A percentile compares a stretch with the other conserved stretches of the same genome.
These are phyloP conservation scores for Drosophila ezoana DNA, from an alignment of 2,888 invertebrate genomes.

Conservation along the genomic window DNA sequence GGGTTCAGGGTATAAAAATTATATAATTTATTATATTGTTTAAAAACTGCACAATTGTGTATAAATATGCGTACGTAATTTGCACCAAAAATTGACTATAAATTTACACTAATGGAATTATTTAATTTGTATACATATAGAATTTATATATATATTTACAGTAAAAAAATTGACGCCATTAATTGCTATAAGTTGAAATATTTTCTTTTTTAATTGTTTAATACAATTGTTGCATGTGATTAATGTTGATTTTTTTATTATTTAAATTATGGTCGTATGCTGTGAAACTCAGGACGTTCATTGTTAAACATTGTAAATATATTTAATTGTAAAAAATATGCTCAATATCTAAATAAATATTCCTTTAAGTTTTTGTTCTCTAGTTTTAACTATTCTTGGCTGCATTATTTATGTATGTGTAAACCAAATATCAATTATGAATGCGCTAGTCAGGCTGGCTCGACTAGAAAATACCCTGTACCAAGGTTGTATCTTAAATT, in stretches of 20 bases:
- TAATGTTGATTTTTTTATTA: slow-evolving; percentile 17
- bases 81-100: slow-evolving; percentile 72
- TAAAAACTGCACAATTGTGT: slow-evolving; percentile 34
- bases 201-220: slow-evolving; percentile 26
- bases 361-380: slow-evolving; percentile 14
- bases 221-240: slow-evolving; percentile 25
- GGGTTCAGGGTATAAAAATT: no score
- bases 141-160: slow-evolving; percentile 61
- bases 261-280: slow-evolving; percentile 34
- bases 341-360: slow-evolving; percentile 58
- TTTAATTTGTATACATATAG: slow-evolving; percentile 55
- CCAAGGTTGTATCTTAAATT: background rate
- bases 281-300: slow-evolving; percentile 51
- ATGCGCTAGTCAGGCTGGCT: slow-evolving; percentile 4
- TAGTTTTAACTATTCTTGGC: slow-evolving; percentile 4
- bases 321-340: slow-evolving; percentile 56
- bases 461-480: slow-evolving; percentile 31
- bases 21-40: slow-evolving; percentile 16
- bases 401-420: background rate
- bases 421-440: background rate
- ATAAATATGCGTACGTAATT: slow-evolving; percentile 30
- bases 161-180: slow-evolving; percentile 73
- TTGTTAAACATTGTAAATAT: slow-evolving; percentile 42
- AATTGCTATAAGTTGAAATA: slow-evolving; percentile 69
- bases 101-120: slow-evolving; percentile 58